These are phyloP conservation scores for Agapostemon virescens DNA, from an alignment of 2,888 invertebrate genomes.

Conservation along the genomic window DNA sequence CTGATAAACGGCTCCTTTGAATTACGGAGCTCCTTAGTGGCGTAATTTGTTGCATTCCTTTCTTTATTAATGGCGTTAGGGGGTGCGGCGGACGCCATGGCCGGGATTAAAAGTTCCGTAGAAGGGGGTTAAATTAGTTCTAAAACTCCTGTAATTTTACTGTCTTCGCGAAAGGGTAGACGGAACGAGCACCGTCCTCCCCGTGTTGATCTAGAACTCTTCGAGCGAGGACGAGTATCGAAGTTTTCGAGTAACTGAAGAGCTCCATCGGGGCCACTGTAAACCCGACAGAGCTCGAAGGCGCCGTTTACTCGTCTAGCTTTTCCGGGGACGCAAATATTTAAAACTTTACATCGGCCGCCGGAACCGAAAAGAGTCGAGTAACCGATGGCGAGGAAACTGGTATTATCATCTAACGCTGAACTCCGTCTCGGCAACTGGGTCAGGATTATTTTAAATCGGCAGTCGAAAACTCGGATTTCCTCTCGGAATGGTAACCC, in stretches of 20 bases:
- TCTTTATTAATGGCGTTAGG: slow-evolving; percentile 20
- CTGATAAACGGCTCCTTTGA: slow-evolving; percentile 13
- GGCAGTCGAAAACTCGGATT: neutral
- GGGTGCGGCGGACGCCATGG: neutral
- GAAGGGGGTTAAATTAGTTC: slow-evolving; percentile 23
- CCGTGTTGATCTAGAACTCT: slow-evolving; percentile 18
- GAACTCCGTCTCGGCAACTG: neutral
- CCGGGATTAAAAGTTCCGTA: slow-evolving; percentile 27
- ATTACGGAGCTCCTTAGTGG: slow-evolving; percentile 1
- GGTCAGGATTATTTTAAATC: slow-evolving; percentile 6
- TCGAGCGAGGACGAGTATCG: slow-evolving; percentile 14
- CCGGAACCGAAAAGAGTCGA: neutral
- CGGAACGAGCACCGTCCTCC: neutral
- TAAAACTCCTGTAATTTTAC: slow-evolving; percentile 14
- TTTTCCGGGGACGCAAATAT: slow-evolving; percentile 26
- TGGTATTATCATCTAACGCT: slow-evolving; percentile 3
- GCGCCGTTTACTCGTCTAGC: slow-evolving; percentile 18
- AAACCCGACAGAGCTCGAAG: neutral
- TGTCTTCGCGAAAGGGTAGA: neutral
- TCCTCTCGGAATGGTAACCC: neutral
- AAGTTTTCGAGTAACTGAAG: slow-evolving; percentile 12
- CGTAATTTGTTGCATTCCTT: slow-evolving; percentile 27
- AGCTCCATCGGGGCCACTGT: slow-evolving; percentile 5
- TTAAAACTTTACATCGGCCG: slow-evolving; percentile 8
- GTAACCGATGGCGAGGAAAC: neutral